Conservation (phyloP, 2,888 invertebrate genomes). For the Apamea monoglypha region DNA sequence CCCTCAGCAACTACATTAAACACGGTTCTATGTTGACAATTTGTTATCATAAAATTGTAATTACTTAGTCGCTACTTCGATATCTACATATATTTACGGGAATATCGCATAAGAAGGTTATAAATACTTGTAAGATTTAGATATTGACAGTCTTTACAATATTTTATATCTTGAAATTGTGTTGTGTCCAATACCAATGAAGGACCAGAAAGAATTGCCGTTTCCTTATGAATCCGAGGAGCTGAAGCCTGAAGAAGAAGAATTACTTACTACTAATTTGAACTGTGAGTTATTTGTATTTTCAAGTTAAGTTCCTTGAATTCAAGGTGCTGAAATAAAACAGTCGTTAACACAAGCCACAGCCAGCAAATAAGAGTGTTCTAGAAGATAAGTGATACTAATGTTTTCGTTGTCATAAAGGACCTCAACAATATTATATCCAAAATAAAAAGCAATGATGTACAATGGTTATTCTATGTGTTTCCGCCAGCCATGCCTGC, state of each 20-base stretch:
- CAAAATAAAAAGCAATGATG: background rate
- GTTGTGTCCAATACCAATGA: slow-evolving; percentile 23
- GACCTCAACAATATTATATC: background rate
- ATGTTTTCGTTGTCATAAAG: background rate
- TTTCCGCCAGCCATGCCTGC: slow-evolving; percentile 10
- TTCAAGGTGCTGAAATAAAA: too few species aligned
- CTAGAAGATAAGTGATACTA: background rate
- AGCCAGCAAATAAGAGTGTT: background rate
- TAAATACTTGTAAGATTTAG: background rate
- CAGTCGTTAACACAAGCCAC: background rate
- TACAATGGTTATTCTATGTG: background rate
- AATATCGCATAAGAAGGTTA: too few species aligned
- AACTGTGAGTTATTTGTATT: slow-evolving; percentile 22
- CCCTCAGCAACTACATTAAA: too few species aligned
- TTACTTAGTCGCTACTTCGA: background rate
- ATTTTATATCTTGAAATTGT: slow-evolving; percentile 18
- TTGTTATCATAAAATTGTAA: background rate
- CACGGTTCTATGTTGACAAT: too few species aligned
- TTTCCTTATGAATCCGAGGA: slow-evolving; percentile 49
- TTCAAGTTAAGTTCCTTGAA: background rate
- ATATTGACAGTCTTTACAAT: background rate
- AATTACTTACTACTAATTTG: slow-evolving; percentile 10
- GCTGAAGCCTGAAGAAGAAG: slow-evolving; percentile 40
- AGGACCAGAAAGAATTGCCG: slow-evolving; percentile 29
- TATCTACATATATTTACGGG: background rate